phyloP scores from a whole-genome alignment of 2,113 vertebrate genomes.

The Catagonus wagneri region DNA sequence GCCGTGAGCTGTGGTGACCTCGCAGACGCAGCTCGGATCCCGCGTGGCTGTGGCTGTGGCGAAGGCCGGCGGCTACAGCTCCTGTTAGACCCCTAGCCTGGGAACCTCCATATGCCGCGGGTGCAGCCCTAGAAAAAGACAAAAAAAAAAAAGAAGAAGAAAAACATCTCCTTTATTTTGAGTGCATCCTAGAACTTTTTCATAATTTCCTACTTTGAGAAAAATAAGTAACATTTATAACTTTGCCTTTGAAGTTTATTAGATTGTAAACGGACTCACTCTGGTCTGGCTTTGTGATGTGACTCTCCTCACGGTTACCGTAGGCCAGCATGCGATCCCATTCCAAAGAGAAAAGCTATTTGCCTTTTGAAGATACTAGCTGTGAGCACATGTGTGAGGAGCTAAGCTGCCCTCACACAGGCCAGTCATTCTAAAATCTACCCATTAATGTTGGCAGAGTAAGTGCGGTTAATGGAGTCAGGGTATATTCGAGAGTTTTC shows the following conservation, averaged over 20 bases:
- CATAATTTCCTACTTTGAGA: conserved; percentile 32
- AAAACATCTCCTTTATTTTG: conserved; percentile 33
- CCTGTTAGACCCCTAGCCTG: too few relatives aligned
- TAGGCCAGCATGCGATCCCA: not conserved
- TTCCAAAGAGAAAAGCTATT: conserved; percentile 49
- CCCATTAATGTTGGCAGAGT: conserved; percentile 11
- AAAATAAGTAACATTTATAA: conserved; percentile 39
- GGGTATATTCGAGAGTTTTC: not conserved
- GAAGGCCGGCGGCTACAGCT: too few relatives aligned
- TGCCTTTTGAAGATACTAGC: not conserved
- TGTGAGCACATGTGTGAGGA: not conserved
- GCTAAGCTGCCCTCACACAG: not conserved
- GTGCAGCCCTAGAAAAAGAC: too few relatives aligned
- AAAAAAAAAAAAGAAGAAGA: too few relatives aligned
- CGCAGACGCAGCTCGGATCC: too few relatives aligned
- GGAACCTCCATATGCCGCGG: too few relatives aligned
- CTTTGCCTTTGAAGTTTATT: conserved; percentile 42
- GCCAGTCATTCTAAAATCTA: conserved; percentile 18
- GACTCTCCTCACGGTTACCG: not conserved
- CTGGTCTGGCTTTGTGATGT: not conserved
- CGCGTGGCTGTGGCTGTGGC: too few relatives aligned
- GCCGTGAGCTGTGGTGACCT: too few relatives aligned
- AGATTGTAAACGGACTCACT: conserved; percentile 27
- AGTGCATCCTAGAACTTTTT: conserved; percentile 31
- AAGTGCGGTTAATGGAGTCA: not conserved